These are phyloP conservation scores for Thamnophis elegans DNA, from an alignment of 2,797 vertebrate genomes.

Conservation along the genomic window DNA sequence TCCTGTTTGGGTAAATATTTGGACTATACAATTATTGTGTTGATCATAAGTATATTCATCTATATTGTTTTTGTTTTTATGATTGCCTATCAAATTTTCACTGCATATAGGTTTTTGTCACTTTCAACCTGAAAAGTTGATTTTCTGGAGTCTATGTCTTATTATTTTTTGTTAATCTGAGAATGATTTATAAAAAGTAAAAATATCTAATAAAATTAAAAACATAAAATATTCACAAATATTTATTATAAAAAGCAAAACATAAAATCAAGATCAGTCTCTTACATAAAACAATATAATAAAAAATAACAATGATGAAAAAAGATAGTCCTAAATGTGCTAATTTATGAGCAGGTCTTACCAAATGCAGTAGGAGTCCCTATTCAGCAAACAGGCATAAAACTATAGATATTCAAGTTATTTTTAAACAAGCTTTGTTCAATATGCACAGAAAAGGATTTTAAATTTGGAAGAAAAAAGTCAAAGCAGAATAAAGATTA, in stretches of 20 bases:
- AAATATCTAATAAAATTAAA: background rate
- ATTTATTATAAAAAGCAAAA: background rate
- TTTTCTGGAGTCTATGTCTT: background rate
- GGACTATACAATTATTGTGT: background rate
- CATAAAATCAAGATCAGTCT: background rate
- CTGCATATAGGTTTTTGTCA: background rate
- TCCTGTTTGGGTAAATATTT: background rate
- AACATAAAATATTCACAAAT: background rate
- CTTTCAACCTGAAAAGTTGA: background rate
- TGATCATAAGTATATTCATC: background rate
- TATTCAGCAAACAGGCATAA: background rate
- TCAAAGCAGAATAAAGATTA: background rate
- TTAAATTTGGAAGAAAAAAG: background rate
- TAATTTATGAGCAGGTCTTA: background rate
- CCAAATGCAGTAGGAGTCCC: background rate
- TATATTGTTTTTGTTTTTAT: background rate
- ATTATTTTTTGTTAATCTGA: background rate
- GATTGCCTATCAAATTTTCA: background rate
- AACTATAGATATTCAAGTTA: background rate
- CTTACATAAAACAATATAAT: rapidly evolving
- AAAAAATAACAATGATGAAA: conserved; percentile 14
- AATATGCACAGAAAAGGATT: background rate
- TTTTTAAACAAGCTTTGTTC: background rate
- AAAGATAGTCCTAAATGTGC: background rate
- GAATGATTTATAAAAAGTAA: background rate